phyloP scores from a whole-genome alignment of 1,140 invertebrate species.

The Temnothorax nylanderi region DNA sequence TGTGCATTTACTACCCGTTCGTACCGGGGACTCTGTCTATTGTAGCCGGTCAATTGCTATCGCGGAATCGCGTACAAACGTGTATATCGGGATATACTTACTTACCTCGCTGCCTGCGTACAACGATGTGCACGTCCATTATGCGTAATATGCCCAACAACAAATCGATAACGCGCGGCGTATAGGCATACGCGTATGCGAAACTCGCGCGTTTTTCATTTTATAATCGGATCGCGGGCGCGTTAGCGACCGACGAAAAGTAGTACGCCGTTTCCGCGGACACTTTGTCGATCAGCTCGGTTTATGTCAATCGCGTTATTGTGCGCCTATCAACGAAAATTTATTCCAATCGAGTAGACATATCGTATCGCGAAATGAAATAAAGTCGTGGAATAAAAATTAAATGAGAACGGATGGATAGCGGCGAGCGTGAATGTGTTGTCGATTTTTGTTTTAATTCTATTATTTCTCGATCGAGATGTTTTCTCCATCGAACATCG shows the following conservation, averaged over 20 bases:
- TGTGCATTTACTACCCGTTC: constrained; percentile 60
- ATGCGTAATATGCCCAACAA: constrained; percentile 1
- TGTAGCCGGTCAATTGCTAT: constrained; percentile 66
- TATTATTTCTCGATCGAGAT: not conserved
- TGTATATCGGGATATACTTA: constrained; percentile 55
- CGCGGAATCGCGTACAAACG: constrained; percentile 43
- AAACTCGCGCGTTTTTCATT: constrained; percentile 25
- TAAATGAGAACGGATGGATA: not conserved
- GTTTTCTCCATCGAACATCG: not conserved
- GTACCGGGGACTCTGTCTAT: constrained; percentile 42
- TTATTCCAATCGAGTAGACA: constrained; percentile 16
- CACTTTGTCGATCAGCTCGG: not conserved
- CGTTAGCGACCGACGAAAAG: not conserved
- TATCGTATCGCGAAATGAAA: constrained; percentile 13
- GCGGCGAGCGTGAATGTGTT: too few species aligned
- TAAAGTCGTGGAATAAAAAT: constrained; percentile 36
- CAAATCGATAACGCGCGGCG: constrained; percentile 57
- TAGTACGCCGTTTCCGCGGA: not conserved
- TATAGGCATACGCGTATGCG: constrained; percentile 39
- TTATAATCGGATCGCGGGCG: not conserved
- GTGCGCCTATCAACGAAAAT: constrained; percentile 26
- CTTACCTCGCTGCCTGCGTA: constrained; percentile 17
- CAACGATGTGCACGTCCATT: not conserved
- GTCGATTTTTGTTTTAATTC: not conserved
- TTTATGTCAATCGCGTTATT: constrained; percentile 34